phyloP scores from a whole-genome alignment of 2,113 vertebrate species.

The Neogobius melanostomus region DNA sequence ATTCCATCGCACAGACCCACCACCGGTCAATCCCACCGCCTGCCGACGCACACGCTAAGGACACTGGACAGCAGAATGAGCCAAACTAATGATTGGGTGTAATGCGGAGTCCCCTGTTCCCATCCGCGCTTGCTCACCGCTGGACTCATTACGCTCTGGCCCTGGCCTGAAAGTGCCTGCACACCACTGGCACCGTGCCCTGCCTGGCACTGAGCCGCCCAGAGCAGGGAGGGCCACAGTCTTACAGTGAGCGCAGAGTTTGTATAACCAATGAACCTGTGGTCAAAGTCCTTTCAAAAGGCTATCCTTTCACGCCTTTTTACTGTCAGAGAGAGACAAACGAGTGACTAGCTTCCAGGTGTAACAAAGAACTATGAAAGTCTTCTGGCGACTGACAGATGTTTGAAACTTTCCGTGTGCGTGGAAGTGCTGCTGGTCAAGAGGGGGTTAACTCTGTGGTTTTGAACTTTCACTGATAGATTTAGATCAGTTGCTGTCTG shows the following conservation, averaged over 20 bases:
- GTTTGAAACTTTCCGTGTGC: no score
- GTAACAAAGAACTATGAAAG: no score
- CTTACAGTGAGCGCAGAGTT: not conserved
- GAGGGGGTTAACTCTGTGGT: no score
- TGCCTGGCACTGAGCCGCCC: constrained; percentile 35
- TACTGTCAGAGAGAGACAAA: no score
- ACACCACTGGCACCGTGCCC: constrained; percentile 46
- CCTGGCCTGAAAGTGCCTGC: constrained; percentile 43
- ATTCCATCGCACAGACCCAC: constrained; percentile 56
- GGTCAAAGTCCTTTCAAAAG: no score
- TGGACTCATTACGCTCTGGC: constrained; percentile 52
- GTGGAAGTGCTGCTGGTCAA: no score
- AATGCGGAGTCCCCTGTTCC: constrained; percentile 40
- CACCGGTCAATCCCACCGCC: constrained; percentile 20
- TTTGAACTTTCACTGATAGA: no score
- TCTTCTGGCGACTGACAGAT: no score
- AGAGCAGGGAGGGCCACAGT: not conserved
- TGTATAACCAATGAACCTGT: not conserved
- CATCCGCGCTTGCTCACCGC: constrained; percentile 18
- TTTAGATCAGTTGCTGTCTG: no score
- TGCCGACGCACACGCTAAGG: constrained; percentile 31
- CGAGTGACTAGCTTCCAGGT: no score
- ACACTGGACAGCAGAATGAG: constrained; percentile 65
- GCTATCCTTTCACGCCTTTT: no score
- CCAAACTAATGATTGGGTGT: constrained; percentile 66